A percentile compares a stretch with the other conserved stretches of the same genome.
phyloP scores from a whole-genome alignment of 2,888 invertebrate genomes.

The Salpingus planirostris region DNA sequence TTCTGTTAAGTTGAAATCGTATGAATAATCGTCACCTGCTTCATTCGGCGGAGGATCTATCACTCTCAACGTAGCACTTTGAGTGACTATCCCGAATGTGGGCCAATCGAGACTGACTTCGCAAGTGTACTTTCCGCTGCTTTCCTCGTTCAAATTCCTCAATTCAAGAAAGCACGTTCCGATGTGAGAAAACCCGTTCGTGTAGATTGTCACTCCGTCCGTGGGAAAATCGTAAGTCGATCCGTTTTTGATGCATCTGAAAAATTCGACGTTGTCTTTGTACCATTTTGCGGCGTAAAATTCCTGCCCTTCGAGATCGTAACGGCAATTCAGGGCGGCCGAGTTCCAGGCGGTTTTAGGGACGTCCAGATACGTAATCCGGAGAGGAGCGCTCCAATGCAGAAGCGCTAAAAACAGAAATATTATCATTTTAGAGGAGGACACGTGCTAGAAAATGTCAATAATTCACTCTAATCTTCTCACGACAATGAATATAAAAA shows the following conservation, averaged over 20 bases:
- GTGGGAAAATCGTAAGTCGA: constrained; percentile 25
- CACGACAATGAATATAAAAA: no score
- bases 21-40: no score
- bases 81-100: constrained; percentile 20
- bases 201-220: constrained; percentile 26
- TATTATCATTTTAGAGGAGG: no score
- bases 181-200: constrained; percentile 15
- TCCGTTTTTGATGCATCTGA: constrained; percentile 29
- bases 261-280: constrained; percentile 33
- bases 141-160: constrained; percentile 23
- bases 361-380: constrained; percentile 30
- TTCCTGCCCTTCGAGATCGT: constrained; percentile 26
- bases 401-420: constrained; percentile 4
- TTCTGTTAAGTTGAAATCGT: no score
- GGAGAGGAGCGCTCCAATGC: constrained; percentile 7
- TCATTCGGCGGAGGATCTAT: no score
- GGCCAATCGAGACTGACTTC: constrained; percentile 34
- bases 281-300: constrained; percentile 37
- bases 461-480: no score
- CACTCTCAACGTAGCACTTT: constrained; percentile 17
- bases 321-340: constrained; percentile 29
- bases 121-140: constrained; percentile 32
- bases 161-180: constrained; percentile 32
- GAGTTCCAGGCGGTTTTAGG: constrained; percentile 26
- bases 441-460: no score